A percentile compares a stretch with the other conserved stretches of the same genome.
Conservation (phyloP, 1,140 invertebrate genomes). For the Pristionchus pacificus region DNA sequence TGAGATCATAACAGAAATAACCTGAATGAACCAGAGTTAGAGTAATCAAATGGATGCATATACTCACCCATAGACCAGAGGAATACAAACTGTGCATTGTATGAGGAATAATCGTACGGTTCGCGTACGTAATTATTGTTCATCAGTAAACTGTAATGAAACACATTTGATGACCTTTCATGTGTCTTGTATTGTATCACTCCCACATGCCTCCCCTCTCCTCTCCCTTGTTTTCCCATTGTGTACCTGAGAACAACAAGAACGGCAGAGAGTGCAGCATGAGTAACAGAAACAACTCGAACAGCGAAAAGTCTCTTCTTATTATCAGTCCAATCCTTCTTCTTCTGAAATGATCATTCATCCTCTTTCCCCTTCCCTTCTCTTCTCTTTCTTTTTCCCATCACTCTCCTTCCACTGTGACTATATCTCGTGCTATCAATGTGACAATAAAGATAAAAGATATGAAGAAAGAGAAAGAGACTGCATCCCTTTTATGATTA, state of each 20-base stretch:
- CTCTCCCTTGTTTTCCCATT: background rate
- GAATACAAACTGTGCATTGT: slow-evolving; percentile 26
- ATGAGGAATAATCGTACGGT: slow-evolving; percentile 24
- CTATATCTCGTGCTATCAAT: too few species aligned
- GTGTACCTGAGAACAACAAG: slow-evolving; percentile 20
- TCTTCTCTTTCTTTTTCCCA: background rate
- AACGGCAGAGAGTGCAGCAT: slow-evolving; percentile 25
- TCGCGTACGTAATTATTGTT: slow-evolving; percentile 21
- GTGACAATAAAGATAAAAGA: too few species aligned
- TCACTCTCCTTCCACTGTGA: too few species aligned
- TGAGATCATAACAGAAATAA: slow-evolving; percentile 27
- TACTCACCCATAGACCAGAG: slow-evolving; percentile 13
- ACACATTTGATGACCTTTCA: background rate
- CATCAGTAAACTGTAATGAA: slow-evolving; percentile 18
- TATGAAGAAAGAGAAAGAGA: too few species aligned
- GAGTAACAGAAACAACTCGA: slow-evolving; percentile 30
- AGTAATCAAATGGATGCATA: background rate
- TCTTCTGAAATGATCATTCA: too few species aligned
- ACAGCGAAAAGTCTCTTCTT: slow-evolving; percentile 27
- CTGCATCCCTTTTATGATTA: too few species aligned
- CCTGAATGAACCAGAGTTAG: slow-evolving; percentile 6
- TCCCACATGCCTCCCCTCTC: slow-evolving; percentile 1
- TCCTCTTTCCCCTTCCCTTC: background rate
- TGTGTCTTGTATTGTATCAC: background rate
- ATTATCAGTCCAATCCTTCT: slow-evolving; percentile 27